Conservation (phyloP, 2,113 vertebrate species). For the Channa maculata region DNA sequence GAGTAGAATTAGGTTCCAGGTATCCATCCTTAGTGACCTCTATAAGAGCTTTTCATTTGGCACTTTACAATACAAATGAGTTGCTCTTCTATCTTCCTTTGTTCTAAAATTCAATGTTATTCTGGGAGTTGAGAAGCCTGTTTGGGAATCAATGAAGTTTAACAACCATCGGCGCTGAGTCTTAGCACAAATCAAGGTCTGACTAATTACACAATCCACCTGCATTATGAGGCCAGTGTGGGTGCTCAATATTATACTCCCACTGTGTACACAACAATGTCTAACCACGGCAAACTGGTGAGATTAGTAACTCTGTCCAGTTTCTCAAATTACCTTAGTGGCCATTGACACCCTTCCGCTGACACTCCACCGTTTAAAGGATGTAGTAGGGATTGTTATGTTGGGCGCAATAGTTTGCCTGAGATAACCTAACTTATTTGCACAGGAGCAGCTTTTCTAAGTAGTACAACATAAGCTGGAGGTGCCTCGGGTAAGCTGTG, state of each 20-base stretch:
- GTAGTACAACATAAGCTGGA: slow-evolving; percentile 42
- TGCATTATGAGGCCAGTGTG: slow-evolving; percentile 55
- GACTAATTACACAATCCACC: slow-evolving; percentile 52
- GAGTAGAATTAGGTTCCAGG: slow-evolving; percentile 5
- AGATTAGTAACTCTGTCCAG: slow-evolving; percentile 40
- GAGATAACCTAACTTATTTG: slow-evolving; percentile 65
- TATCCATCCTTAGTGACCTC: slow-evolving; percentile 35
- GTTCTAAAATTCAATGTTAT: slow-evolving; percentile 48
- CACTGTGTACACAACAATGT: slow-evolving; percentile 38
- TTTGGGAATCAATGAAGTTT: slow-evolving; percentile 66
- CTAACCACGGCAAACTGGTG: slow-evolving; percentile 26
- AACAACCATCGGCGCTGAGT: slow-evolving; percentile 52
- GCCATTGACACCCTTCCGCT: slow-evolving; percentile 44
- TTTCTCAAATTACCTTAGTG: slow-evolving; percentile 52
- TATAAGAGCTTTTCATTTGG: slow-evolving; percentile 36
- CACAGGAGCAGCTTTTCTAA: slow-evolving; percentile 54
- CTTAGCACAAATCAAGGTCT: slow-evolving; percentile 51
- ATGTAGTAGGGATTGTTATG: slow-evolving; percentile 28
- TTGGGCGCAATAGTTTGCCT: slow-evolving; percentile 35
- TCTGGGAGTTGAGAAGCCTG: slow-evolving; percentile 40
- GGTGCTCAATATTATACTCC: slow-evolving; percentile 38
- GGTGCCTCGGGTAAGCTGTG: slow-evolving; percentile 44
- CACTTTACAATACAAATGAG: slow-evolving; percentile 47
- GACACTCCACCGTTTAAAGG: neutral
- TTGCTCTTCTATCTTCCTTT: slow-evolving; percentile 24